A percentile compares a stretch with the other conserved stretches of the same genome.
phyloP scores from a whole-genome alignment of 2,113 vertebrate species.

The Gasterosteus nipponicus region DNA sequence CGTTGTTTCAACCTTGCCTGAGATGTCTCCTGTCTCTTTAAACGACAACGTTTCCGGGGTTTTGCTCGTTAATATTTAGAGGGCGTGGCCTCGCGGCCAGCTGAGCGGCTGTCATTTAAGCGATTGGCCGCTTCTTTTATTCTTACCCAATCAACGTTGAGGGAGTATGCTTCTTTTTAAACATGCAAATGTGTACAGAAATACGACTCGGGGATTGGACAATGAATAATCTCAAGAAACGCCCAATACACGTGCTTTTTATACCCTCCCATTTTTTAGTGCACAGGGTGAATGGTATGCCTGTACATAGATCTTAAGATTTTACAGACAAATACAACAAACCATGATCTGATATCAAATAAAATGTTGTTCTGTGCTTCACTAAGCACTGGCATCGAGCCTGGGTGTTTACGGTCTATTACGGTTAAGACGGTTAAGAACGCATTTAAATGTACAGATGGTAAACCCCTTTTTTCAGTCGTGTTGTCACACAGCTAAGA shows the following conservation, averaged over 20 bases:
- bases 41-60: conserved; percentile 80
- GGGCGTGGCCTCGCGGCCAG: conserved; percentile 73
- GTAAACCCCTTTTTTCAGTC: conserved; percentile 29
- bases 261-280: conserved; percentile 54
- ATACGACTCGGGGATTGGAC: conserved; percentile 50
- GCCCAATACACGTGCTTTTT: conserved; percentile 84
- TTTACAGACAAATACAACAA: conserved; percentile 1
- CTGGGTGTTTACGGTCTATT: too few relatives aligned
- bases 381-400: neutral
- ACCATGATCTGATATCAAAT: neutral
- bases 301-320: conserved; percentile 9
- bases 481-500: conserved; percentile 69
- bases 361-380: neutral
- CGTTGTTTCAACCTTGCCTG: conserved; percentile 70
- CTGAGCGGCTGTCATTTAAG: conserved; percentile 78
- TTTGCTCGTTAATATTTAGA: conserved; percentile 36
- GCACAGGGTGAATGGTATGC: conserved; percentile 20
- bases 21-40: conserved; percentile 78
- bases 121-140: conserved; percentile 64
- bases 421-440: neutral
- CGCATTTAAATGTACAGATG: neutral
- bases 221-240: conserved; percentile 41
- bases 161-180: neutral
- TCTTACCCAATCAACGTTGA: conserved; percentile 51
- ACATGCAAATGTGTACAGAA: conserved; percentile 66